These are phyloP conservation scores for Euzophera pinguis DNA, from an alignment of 2,888 invertebrate genomes.

Conservation along the genomic window DNA sequence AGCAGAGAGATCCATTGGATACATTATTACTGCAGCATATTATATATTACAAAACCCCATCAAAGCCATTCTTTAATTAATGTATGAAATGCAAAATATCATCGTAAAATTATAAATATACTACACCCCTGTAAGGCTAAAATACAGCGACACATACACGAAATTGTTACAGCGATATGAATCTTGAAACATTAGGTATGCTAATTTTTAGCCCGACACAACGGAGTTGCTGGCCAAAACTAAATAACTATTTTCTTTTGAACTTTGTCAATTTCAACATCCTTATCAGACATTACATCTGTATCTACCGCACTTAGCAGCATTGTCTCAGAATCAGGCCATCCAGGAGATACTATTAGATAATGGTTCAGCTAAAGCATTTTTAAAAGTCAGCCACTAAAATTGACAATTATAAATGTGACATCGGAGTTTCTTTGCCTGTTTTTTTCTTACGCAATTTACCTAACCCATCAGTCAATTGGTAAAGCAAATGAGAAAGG, in stretches of 20 bases:
- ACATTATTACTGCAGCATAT: too few species aligned
- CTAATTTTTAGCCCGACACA: too few species aligned
- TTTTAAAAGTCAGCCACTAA: not conserved
- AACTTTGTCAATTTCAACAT: not conserved
- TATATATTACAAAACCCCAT: too few species aligned
- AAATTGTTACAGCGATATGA: too few species aligned
- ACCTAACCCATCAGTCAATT: slow-evolving; percentile 15
- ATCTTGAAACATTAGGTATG: too few species aligned
- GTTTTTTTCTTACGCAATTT: slow-evolving; percentile 13
- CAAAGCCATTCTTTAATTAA: too few species aligned
- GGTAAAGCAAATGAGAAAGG: slow-evolving; percentile 5
- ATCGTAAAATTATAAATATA: too few species aligned
- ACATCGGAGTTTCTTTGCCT: not conserved
- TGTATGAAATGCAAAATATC: too few species aligned
- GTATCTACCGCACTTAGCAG: not conserved
- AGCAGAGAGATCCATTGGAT: not conserved
- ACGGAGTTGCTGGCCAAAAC: too few species aligned
- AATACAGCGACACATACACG: too few species aligned
- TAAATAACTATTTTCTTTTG: not conserved
- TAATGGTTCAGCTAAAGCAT: not conserved
- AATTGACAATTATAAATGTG: slow-evolving; percentile 3
- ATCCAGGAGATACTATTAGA: slow-evolving; percentile 4
- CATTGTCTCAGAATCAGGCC: too few species aligned
- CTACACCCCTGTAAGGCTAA: too few species aligned
- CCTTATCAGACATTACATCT: slow-evolving; percentile 7